Evolutionary conservation across 2,888 invertebrate genomes (phyloP).

Genomic region (Tholera decimalis): DNA sequence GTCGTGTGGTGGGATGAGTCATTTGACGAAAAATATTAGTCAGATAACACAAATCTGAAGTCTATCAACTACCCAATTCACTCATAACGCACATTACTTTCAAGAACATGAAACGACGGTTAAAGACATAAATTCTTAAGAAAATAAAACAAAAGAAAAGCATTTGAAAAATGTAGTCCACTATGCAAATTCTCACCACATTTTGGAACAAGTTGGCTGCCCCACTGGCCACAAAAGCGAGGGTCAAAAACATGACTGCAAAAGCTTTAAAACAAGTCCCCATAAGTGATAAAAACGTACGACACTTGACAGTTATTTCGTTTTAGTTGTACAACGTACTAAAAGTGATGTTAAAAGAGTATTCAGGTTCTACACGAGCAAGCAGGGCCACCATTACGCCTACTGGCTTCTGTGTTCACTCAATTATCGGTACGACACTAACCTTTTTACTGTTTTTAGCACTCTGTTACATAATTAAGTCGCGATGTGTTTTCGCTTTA

Average conservation of each 20-base stretch:
- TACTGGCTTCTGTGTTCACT: slow-evolving; percentile 4
- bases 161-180: slow-evolving; percentile 3
- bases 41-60: background rate
- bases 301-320: slow-evolving; percentile 29
- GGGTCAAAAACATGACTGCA: slow-evolving; percentile 35
- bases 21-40: no score
- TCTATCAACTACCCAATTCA: background rate
- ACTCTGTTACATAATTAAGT: slow-evolving; percentile 40
- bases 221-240: slow-evolving; percentile 41
- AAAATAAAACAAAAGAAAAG: slow-evolving; percentile 18
- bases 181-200: slow-evolving; percentile 3
- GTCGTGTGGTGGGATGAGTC: no score
- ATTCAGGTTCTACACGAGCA: slow-evolving; percentile 52
- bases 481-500: slow-evolving; percentile 17
- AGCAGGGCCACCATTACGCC: slow-evolving; percentile 2
- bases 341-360: slow-evolving; percentile 54
- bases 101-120: background rate
- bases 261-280: slow-evolving; percentile 27
- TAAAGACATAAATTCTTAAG: background rate
- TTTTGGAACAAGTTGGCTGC: slow-evolving; percentile 13
- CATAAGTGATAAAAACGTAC: slow-evolving; percentile 35
- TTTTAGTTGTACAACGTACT: slow-evolving; percentile 40
- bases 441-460: slow-evolving; percentile 27
- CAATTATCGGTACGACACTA: slow-evolving; percentile 56
- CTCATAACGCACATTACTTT: no score